phyloP scores from a whole-genome alignment of 2,113 vertebrate genomes.

The Rousettus leschenaultii region DNA sequence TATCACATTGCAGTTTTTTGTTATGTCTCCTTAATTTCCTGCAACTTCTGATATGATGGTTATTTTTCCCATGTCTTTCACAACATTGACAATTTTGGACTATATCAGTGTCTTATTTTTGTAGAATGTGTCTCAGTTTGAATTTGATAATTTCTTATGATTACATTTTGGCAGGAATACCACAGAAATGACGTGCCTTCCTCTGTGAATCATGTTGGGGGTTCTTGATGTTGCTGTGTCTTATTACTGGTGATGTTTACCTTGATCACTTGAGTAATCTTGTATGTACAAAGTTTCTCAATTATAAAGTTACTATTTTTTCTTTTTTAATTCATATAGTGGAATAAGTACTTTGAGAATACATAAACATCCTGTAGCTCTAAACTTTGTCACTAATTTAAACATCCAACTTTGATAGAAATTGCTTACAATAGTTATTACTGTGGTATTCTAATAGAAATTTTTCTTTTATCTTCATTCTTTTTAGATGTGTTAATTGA shows the following conservation, averaged over 20 bases:
- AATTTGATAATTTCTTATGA: background rate
- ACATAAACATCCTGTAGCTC: background rate
- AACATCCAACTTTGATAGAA: background rate
- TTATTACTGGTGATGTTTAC: background rate
- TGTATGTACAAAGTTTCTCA: background rate
- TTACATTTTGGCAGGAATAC: background rate
- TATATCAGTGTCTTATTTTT: background rate
- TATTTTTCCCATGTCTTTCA: background rate
- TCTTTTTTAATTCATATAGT: background rate
- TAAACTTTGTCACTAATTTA: background rate
- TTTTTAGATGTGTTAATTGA: background rate
- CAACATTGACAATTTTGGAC: background rate
- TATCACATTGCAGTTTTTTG: background rate
- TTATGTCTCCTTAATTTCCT: background rate
- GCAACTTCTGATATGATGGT: background rate
- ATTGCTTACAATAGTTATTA: background rate
- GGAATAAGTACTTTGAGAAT: background rate
- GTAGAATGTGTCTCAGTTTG: background rate
- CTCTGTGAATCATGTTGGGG: background rate
- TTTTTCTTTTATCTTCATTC: background rate
- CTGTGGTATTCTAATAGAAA: background rate
- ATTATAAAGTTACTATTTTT: background rate
- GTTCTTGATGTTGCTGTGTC: background rate
- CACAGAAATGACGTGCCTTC: background rate
- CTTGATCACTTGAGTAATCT: background rate